Evolutionary conservation across 1,140 invertebrate species (phyloP), one percentile per base, ranked within the genome.

Genomic region (Melipona quadrifasciata): DNA sequence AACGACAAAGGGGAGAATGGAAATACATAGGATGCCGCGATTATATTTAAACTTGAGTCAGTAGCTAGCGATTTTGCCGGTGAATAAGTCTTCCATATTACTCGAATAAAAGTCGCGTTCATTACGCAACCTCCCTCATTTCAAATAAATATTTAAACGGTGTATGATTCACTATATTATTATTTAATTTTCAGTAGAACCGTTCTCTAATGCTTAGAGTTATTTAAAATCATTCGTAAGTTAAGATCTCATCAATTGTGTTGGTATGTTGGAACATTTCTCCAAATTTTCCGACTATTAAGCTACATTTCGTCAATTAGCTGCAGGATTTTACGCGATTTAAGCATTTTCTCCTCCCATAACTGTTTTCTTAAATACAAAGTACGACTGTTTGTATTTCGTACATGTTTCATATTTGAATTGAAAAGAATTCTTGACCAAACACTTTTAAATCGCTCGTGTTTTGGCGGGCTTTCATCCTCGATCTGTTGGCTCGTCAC

Each of bases 41-140:
- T 88, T 91, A 91, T 87, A 89, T 90, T 91, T 91, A 91, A 91
- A 87, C 57, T 31, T 91, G 89, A 91, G 79, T 91, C 89, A 90
- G 67, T 68, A 82, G 85, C 39, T 47, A 78, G 31, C 68, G 31
- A 91, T 91, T 79, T 80, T 24, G 64, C 80, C 58, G 67, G 65
- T 81, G 83, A 90, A 88, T 82, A 81, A 47, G 83, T 82, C 67
- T 64, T 77, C 39, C 47, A 61, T 90, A 82, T 90, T 31, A 80
- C 80, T 82, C 39, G 34, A 76, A 75, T 58, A 39, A 61, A 51
- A 58, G 39, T 31, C 24, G 17, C 47, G 16, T 55, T 57, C 47
- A 73, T 82, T 85, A 55, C 27, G 53, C 21, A 68, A 85, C 39
- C 8, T 51, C 11, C 10, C 8, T 0, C 21, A 3, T 47, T 47